A percentile compares a stretch with the other conserved stretches of the same genome.
phyloP scores from a whole-genome alignment of 2,797 vertebrate species.

The Hephaestus fuliginosus region DNA sequence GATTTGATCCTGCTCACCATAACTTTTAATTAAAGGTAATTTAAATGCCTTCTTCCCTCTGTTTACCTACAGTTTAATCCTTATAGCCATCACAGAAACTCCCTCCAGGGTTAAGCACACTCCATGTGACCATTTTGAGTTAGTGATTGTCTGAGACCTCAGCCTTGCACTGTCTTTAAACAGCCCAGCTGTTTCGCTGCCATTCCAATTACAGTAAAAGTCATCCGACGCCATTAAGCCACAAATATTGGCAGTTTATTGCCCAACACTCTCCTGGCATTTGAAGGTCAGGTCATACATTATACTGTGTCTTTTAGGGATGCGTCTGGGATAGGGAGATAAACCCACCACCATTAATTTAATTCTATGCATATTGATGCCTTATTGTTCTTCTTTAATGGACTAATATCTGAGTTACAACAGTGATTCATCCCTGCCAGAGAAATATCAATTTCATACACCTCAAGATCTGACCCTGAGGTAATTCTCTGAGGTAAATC shows the following conservation, averaged over 20 bases:
- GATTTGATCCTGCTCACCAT: constrained; percentile 63
- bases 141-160: constrained; percentile 82
- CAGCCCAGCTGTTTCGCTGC: constrained; percentile 97
- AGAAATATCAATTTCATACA: constrained; percentile 87
- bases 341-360: constrained; percentile 93
- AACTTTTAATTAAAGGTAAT: constrained; percentile 80
- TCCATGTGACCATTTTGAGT: constrained; percentile 80
- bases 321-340: constrained; percentile 96
- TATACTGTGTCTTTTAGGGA: constrained; percentile 99
- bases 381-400: constrained; percentile 89
- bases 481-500: constrained; percentile 79
- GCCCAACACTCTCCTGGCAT: constrained; percentile 97
- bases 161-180: constrained; percentile 91
- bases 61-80: constrained; percentile 79
- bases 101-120: constrained; percentile 83
- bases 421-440: constrained; percentile 81
- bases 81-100: constrained; percentile 65
- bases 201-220: constrained; percentile 99
- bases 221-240: constrained; percentile 97
- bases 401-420: constrained; percentile 86
- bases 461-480: constrained; percentile 83
- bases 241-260: constrained; percentile 99
- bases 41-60: constrained; percentile 65
- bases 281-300: constrained; percentile 99
- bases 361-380: constrained; percentile 89